Percentiles rank a stretch among this genome's conserved stretches.
Conservation (phyloP, 2,888 invertebrate genomes). For the Mesorhabditis sp. region DNA sequence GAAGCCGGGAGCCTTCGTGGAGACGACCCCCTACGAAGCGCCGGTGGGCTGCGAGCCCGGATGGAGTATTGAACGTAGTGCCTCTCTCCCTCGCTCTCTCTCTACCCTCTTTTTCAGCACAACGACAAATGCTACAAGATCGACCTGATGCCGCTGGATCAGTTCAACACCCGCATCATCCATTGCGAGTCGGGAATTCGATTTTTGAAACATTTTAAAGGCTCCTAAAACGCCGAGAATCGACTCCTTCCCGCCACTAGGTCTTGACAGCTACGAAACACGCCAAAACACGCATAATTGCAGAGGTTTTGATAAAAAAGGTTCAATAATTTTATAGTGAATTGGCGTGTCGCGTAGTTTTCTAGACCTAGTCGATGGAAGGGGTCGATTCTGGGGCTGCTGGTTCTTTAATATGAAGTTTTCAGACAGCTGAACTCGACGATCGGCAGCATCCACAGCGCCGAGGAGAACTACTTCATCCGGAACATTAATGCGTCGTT, state of each 20-base stretch:
- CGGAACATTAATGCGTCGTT: constrained; percentile 4
- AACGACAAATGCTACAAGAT: background rate
- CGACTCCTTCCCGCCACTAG: no score
- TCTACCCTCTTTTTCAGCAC: background rate
- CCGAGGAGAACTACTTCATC: background rate
- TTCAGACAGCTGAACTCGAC: background rate
- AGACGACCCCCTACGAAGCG: background rate
- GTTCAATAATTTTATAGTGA: no score
- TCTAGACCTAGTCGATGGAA: no score
- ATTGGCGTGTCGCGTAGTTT: no score
- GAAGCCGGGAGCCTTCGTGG: background rate
- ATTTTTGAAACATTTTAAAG: background rate
- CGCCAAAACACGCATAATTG: no score
- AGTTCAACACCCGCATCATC: background rate
- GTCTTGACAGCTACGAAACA: no score
- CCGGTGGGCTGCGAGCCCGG: constrained; percentile 5
- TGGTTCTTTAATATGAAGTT: background rate
- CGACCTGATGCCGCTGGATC: background rate
- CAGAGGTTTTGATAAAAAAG: no score
- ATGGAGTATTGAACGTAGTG: background rate
- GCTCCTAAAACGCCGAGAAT: no score
- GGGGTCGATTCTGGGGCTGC: no score
- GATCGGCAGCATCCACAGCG: background rate
- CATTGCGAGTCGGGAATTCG: background rate
- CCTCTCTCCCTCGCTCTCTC: background rate